Evolutionary conservation across 2,797 vertebrate species (phyloP).

Genomic region (Xiphophorus birchmanni): DNA sequence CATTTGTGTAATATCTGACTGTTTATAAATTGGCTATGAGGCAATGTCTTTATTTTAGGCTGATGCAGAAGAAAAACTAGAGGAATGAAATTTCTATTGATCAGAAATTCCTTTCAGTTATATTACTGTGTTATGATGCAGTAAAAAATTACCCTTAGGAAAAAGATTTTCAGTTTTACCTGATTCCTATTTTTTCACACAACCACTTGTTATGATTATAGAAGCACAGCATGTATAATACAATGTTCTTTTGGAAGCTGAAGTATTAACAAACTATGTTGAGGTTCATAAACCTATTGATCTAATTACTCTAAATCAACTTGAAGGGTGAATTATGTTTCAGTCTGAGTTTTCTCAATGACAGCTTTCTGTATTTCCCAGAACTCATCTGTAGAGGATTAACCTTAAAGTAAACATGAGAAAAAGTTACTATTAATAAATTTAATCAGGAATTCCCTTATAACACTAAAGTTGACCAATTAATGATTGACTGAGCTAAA

Average conservation of each 20-base stretch:
- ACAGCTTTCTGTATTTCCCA: not conserved
- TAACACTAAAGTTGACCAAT: not conserved
- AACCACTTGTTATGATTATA: not conserved
- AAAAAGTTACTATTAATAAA: not conserved
- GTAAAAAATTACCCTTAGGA: not conserved
- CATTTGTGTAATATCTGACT: not conserved
- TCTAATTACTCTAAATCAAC: not conserved
- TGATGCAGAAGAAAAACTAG: not conserved
- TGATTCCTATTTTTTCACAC: not conserved
- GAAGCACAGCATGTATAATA: not conserved
- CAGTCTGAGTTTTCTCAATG: not conserved
- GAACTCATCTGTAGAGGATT: not conserved
- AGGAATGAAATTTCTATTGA: slow-evolving; percentile 1
- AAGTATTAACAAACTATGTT: not conserved
- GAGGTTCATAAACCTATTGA: not conserved
- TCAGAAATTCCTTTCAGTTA: not conserved
- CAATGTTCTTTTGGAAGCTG: not conserved
- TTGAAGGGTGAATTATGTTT: not conserved
- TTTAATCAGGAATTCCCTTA: not conserved
- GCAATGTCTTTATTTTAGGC: not conserved
- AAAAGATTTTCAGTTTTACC: not conserved
- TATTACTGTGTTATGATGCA: not conserved
- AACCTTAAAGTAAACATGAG: not conserved
- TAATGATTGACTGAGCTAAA: not conserved
- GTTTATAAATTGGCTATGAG: not conserved